Evolutionary conservation across 1,140 invertebrate species (phyloP), one percentile per base, ranked within the genome.

Genomic region (Idris sp.): DNA sequence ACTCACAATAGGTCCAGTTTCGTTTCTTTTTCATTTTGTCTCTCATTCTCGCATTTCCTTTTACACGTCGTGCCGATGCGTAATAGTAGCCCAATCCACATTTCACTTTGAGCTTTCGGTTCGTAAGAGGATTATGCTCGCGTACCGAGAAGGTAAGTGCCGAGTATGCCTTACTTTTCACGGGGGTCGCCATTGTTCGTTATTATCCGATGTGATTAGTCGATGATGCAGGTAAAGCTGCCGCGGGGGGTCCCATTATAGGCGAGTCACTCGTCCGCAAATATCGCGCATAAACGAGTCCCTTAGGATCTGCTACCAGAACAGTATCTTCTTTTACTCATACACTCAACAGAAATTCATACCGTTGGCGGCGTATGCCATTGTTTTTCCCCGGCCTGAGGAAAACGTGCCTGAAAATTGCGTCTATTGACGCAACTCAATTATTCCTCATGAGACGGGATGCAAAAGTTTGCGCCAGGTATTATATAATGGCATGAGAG

Each of bases 151-250:
- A 83, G 74, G 78, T 82, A 83, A 84, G 83, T 83, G 81, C 80
- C 77, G 68, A 69, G 73, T 58, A 73, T 80, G 81, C 81, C 81
- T 86, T 81, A 86, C 83, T 86, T 86, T 86, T 85, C 82, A 86
- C 84, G 79, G 82, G 81, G 77, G 65, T 56, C 74, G 74, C 40
- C 65, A 86, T 87, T 87, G 86, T 86, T 84, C 77, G 51, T 74
- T 83, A 86, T 87, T 86, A 86, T 86, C 84, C 85, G 84, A 85
- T 81, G 82, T 86, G 85, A 87, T 87, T 87, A 87, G 85, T 84
- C 84, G 84, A 86, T 87, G 86, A 86, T 86, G 86, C 86, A 87
- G 84, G 85, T 86, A 83, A 85, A 87, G 83, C 84, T 84, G 69
- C 86, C 79, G 82, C 85, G 79, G 85, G 86, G 83, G 86, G 85